A percentile compares a stretch with the other conserved stretches of the same genome.
These are phyloP conservation scores for Eilema caniola DNA, from an alignment of 2,888 invertebrate species.

Conservation along the genomic window DNA sequence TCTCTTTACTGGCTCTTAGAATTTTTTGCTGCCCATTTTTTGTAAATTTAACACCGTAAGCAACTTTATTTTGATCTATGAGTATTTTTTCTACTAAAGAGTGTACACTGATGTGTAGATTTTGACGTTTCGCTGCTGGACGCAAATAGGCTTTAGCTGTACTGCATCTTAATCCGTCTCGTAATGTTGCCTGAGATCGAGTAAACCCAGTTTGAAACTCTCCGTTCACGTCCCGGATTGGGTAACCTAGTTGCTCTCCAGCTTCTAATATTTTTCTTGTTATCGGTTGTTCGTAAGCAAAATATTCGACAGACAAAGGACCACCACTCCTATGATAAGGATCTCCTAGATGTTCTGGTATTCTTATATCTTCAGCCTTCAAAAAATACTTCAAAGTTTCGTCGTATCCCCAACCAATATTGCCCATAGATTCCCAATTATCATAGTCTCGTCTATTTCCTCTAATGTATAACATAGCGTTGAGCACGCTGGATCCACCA, in stretches of 20 bases:
- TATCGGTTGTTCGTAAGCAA: constrained; percentile 90
- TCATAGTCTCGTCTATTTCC: constrained; percentile 95
- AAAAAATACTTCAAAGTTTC: constrained; percentile 92
- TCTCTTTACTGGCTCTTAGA: constrained; percentile 90
- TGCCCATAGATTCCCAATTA: constrained; percentile 92
- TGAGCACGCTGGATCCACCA: constrained; percentile 93
- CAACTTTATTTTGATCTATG: constrained; percentile 88
- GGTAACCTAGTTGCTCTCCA: constrained; percentile 90
- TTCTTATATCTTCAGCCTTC: constrained; percentile 92
- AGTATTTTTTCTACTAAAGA: constrained; percentile 90
- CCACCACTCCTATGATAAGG: constrained; percentile 91
- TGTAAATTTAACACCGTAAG: constrained; percentile 90
- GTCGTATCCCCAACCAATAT: constrained; percentile 92
- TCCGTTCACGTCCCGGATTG: constrained; percentile 91
- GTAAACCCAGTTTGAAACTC: constrained; percentile 93
- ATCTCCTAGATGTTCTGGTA: constrained; percentile 86
- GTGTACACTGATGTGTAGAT: constrained; percentile 91
- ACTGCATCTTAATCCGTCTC: constrained; percentile 93
- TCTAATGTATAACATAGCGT: constrained; percentile 96
- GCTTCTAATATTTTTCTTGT: constrained; percentile 90
- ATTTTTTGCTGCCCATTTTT: constrained; percentile 84
- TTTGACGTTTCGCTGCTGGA: constrained; percentile 88
- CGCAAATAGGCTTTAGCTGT: constrained; percentile 94
- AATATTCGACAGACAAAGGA: constrained; percentile 91
- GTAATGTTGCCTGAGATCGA: constrained; percentile 91